Evolutionary conservation across 2,797 vertebrate species (phyloP).

Genomic region (Silurus aristotelis): DNA sequence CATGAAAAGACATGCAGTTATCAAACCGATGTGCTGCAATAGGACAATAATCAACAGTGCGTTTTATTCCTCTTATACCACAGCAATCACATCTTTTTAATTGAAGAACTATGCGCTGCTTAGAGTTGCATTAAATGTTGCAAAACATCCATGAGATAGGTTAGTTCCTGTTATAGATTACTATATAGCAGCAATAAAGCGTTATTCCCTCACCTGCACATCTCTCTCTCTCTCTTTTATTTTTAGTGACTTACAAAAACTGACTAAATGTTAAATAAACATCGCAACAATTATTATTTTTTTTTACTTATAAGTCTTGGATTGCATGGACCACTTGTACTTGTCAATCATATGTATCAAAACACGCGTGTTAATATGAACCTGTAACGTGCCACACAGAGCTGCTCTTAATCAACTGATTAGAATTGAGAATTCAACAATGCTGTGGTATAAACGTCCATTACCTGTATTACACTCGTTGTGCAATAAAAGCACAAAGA

Average conservation of each 20-base stretch:
- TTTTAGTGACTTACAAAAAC: neutral
- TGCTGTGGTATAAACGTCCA: constrained; percentile 7
- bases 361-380: neutral
- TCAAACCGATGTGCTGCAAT: neutral
- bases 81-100: constrained; percentile 6
- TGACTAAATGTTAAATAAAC: neutral
- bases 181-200: neutral
- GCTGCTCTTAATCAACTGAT: neutral
- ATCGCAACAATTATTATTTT: too few relatives aligned
- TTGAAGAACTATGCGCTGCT: neutral
- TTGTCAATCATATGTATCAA: neutral
- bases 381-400: neutral
- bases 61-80: constrained; percentile 20
- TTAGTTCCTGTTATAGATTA: neutral
- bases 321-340: neutral
- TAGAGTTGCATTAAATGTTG: neutral
- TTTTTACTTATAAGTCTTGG: neutral
- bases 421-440: neutral
- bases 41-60: neutral
- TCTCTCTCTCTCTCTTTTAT: neutral
- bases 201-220: neutral
- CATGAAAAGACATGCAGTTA: constrained; percentile 18
- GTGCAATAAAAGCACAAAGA: neutral
- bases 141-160: neutral
- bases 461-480: neutral